Base-by-base conservation (phyloP, 1,140 invertebrate species). In the Camponotus vicinus region DNA sequence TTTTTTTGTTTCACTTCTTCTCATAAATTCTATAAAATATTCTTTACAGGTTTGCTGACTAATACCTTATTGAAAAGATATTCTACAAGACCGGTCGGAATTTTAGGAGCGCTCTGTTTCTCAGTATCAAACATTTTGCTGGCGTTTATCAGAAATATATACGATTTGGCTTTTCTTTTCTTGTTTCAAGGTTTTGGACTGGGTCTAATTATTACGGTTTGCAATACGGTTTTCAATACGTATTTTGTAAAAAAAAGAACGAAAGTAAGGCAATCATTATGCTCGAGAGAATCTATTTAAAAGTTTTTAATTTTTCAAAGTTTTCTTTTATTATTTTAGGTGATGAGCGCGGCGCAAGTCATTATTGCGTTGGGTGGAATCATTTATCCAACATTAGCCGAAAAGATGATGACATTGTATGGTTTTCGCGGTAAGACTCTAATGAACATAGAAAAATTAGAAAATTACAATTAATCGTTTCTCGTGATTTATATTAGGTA, bases 211-310 rank as follows among this genome's bases (percentile, higher is more conserved):
- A 86, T 95, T 37, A 95, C 94, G 3, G 91, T 95, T 69, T 94
- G 92, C 75, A 95, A 95, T 59, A 95, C 94, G 1, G 94, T 94
- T 83, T 95, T 95, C 67, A 95, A 95, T 86, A 92, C 95, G 37
- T 95, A 93, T 66, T 95, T 95, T 70, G 94, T 95, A 7, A 94
- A 94, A 64, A 95, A 91, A 82, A 88, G 95, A 42, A 88, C 94
- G 0, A 93, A 91, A 88, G 95, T 95, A 91, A 80, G 88, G 79
- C 83, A 52, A 64, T 40, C 15, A 18, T 7, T 45, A 18, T 66
- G 15, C 5, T 55, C 32, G 8, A 27, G 27, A 27, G 27, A 11
- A 37, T 21, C 3, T 63, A 18, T 52, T 21, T 34, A 21, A 9
- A 40, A 55, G 66, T 69, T 73, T 9, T 64, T 52, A 49, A 21